Base-by-base conservation (phyloP, 2,888 invertebrate genomes). In the Ochropleura plecta region DNA sequence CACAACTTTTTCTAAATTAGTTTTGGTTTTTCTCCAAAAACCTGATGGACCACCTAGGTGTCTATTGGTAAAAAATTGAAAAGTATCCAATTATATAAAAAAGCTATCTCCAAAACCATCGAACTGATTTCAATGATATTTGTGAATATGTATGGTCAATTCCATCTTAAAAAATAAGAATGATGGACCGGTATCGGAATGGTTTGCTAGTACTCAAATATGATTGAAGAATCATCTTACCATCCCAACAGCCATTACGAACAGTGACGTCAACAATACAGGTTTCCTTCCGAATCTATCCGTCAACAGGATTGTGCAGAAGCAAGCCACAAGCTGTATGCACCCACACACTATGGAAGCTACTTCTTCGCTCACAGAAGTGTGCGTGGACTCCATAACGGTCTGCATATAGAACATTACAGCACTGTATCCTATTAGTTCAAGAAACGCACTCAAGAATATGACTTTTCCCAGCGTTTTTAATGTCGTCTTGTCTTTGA, bases 281-380 rank as follows among this genome's bases (percentile, higher is more conserved):
- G 76, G 76, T n/a, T 76, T 76, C 9, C 76, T 75, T 6, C 76
- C 76, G 68, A 62, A 75, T n/a, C 48, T 60, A 20, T 76, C 76
- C 4, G 68, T 68, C 51, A 76, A 0, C 5, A 75, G 7, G 48
- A 76, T 76, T 5, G 76, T 76, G 6, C 18, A 75, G 53, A 76
- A 76, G 12, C 75, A 62, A 48, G 76, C 75, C 42, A 76, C 3
- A n/a, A 76, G 53, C 46, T 76, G 76, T 30, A 76, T 75, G 9
- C 75, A 76, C 1, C 76, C 76, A 76, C 74, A 74, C 6, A 76
- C 30, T 0, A 75, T 53, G 0, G 76, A 76, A 16, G 75, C 76
- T 5, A 76, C 7, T 0, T 48, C 75, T 68, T 75, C 76, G 18
- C 53, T n/a, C 0, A 76, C 53, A 0, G 76, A 68, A 9, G 76